A percentile compares a stretch with the other conserved stretches of the same genome.
These are phyloP conservation scores for Thaleichthys pacificus DNA, from an alignment of 2,797 vertebrate genomes.

Conservation along the genomic window DNA sequence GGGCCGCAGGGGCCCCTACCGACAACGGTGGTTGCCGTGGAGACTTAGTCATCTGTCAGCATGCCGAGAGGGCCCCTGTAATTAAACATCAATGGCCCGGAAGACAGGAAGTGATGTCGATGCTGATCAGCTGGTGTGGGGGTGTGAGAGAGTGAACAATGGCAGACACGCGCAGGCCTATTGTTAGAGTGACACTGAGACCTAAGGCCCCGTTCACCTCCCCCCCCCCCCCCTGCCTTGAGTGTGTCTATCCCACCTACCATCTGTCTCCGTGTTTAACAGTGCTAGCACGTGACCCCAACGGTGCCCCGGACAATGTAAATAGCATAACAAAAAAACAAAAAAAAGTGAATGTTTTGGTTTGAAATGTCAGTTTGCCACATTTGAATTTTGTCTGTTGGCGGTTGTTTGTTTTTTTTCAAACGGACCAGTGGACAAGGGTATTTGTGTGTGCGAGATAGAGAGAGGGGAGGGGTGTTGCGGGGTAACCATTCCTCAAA, in stretches of 20 bases:
- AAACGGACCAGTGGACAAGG: background rate
- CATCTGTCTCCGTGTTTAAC: slow-evolving; percentile 63
- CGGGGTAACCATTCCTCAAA: background rate
- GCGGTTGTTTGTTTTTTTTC: background rate
- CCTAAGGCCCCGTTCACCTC: slow-evolving; percentile 53
- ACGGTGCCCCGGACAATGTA: slow-evolving; percentile 43
- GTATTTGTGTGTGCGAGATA: background rate
- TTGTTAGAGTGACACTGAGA: slow-evolving; percentile 75
- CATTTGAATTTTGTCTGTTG: background rate
- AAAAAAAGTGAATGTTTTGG: slow-evolving; percentile 40
- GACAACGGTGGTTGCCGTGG: slow-evolving; percentile 44
- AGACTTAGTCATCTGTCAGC: slow-evolving; percentile 67
- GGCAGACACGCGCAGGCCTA: slow-evolving; percentile 53
- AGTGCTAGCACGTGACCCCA: slow-evolving; percentile 55
- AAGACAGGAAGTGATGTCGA: slow-evolving; percentile 64
- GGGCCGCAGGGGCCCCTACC: slow-evolving; percentile 38
- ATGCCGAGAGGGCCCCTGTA: slow-evolving; percentile 50
- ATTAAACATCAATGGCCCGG: slow-evolving; percentile 56
- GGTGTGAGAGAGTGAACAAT: slow-evolving; percentile 54
- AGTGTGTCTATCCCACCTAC: slow-evolving; percentile 23
- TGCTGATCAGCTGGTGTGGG: slow-evolving; percentile 64
- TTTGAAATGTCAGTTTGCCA: slow-evolving; percentile 43
- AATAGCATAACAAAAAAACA: slow-evolving; percentile 6
- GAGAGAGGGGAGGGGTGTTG: background rate
- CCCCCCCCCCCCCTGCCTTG: background rate